Percentiles rank a stretch among this genome's conserved stretches.
Evolutionary conservation across 1,140 invertebrate species (phyloP).

Genomic region (Drosophila carrolli): DNA sequence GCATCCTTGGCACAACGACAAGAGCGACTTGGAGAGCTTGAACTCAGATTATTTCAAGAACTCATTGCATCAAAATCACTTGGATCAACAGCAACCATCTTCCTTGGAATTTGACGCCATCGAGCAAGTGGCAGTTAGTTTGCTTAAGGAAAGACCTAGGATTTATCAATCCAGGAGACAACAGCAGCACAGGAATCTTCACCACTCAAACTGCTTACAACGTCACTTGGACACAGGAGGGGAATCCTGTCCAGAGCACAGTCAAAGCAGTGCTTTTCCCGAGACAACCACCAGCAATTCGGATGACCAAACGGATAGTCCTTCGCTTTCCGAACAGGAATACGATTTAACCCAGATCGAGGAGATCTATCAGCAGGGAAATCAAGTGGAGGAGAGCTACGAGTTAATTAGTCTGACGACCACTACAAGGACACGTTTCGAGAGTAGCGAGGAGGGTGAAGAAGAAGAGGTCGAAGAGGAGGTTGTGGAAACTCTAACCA

Average conservation of each 20-base stretch:
- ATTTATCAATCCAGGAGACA: constrained; percentile 76
- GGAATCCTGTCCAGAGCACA: constrained; percentile 80
- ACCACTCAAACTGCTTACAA: constrained; percentile 46
- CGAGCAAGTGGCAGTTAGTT: constrained; percentile 59
- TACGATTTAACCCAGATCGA: constrained; percentile 77
- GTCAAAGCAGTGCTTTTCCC: constrained; percentile 79
- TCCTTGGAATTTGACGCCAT: constrained; percentile 72
- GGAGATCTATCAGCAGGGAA: constrained; percentile 67
- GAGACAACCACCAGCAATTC: constrained; percentile 82
- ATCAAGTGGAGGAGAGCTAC: constrained; percentile 61
- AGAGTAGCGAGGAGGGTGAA: constrained; percentile 60
- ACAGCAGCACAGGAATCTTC: constrained; percentile 42
- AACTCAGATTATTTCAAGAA: constrained; percentile 88
- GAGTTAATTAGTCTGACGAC: constrained; percentile 77
- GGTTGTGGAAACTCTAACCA: constrained; percentile 25
- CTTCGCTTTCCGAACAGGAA: constrained; percentile 77
- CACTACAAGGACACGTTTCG: constrained; percentile 72
- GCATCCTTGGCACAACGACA: constrained; percentile 84
- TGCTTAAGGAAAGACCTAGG: constrained; percentile 67
- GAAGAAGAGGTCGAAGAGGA: constrained; percentile 11
- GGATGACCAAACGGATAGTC: constrained; percentile 79
- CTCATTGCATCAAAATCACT: constrained; percentile 77
- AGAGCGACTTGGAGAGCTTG: constrained; percentile 87
- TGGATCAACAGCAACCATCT: constrained; percentile 59
- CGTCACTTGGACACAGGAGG: constrained; percentile 56